Base-by-base conservation (phyloP, 2,888 invertebrate species). In the Mimas tiliae region DNA sequence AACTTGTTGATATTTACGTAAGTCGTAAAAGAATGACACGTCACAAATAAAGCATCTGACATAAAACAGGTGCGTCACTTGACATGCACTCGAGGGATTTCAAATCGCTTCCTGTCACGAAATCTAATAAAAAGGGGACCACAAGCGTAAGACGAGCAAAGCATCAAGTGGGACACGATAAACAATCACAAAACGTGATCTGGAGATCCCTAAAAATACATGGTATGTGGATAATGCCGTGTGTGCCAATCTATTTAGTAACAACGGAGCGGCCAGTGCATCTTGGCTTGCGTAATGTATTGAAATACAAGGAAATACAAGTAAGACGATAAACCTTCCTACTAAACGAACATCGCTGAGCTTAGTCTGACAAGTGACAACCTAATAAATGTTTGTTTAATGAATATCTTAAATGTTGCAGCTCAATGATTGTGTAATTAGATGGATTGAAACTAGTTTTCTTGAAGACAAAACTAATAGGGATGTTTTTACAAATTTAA, bases 161-260 rank as follows among this genome's bases (percentile, higher is more conserved):
- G 8, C 16, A 19, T 38, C 19, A 38, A 42, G 58, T 58, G 12
- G 42, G 19, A 12, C 42, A 38, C 42, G 38, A 58, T 38, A 58
- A 58, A 38, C 38, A 38, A 16, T 58, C 9, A 12, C 16, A 42
- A 58, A 16, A 19, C 12, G 42, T 55, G 34, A 16, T 38, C 34
- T n/a, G 16, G 42, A 27, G 53, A 55, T 52, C 64, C 64, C 68
- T 74, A 76, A 78, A 77, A 79, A 71, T 71, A 69, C 71, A 76
- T 71, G 74, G 79, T 77, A 81, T 75, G 79, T 78, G 70, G 63
- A 70, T 74, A 76, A 69, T 68, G 67, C 72, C 63, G 74, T 75
- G 71, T 81, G 76, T 78, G 78, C 81, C 77, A 85, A 85, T 81
- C 77, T 81, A 69, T 85, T 83, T 85, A 83, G 81, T 80, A 85